Percentiles rank a stretch among this genome's conserved stretches.
phyloP scores from a whole-genome alignment of 2,113 vertebrate species.

The Girardinichthys multiradiatus region DNA sequence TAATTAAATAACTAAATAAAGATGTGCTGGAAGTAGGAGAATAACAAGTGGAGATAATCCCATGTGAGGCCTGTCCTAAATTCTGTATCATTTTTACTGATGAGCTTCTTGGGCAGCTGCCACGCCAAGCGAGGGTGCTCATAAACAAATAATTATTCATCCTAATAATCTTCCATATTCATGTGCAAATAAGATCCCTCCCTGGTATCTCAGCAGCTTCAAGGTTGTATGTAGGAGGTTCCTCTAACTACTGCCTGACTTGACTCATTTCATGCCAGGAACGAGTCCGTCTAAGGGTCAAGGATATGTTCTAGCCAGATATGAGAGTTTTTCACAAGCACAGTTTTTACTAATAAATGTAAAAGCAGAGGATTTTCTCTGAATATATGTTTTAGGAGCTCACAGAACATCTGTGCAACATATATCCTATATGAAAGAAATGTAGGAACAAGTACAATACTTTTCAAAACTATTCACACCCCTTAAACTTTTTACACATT shows the following conservation, averaged over 20 bases:
- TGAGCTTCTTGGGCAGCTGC: constrained; percentile 79
- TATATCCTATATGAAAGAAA: neutral
- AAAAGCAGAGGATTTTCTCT: constrained; percentile 20
- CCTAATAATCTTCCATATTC: constrained; percentile 83
- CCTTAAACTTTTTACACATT: neutral
- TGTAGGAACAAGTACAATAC: too few species aligned
- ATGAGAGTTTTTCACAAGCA: constrained; percentile 25
- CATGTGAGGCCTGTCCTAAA: constrained; percentile 76
- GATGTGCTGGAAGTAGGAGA: constrained; percentile 67
- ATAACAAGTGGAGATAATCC: constrained; percentile 74
- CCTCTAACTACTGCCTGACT: constrained; percentile 65
- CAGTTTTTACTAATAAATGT: constrained; percentile 25
- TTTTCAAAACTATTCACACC: too few species aligned
- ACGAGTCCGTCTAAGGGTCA: constrained; percentile 59
- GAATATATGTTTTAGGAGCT: constrained; percentile 21
- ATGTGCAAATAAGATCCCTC: constrained; percentile 78
- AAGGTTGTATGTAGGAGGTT: constrained; percentile 80
- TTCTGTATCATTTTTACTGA: constrained; percentile 77
- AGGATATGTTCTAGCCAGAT: constrained; percentile 45
- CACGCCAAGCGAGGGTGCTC: constrained; percentile 74
- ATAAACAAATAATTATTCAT: constrained; percentile 85
- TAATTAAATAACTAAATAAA: constrained; percentile 14
- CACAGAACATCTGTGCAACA: neutral
- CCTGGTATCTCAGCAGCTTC: constrained; percentile 74
- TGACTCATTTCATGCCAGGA: constrained; percentile 64